A percentile compares a stretch with the other conserved stretches of the same genome.
Evolutionary conservation across 2,888 invertebrate genomes (phyloP).

Genomic region (Ferdinandea cuprea): DNA sequence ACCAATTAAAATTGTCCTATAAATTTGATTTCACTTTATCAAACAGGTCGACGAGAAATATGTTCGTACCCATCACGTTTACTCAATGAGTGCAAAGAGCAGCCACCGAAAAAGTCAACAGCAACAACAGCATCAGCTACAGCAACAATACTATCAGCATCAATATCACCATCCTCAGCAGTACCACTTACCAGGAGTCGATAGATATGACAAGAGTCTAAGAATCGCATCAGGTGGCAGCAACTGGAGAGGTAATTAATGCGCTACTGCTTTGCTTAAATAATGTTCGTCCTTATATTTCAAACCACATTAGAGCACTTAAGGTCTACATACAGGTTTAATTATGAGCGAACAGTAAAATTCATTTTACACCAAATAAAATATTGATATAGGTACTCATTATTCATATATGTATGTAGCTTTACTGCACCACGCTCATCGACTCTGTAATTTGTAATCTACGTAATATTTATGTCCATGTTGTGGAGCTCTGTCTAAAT

Average conservation of each 20-base stretch:
- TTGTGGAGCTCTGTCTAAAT: too few species aligned
- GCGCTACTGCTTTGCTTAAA: conserved; percentile 55
- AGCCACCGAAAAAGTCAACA: conserved; percentile 81
- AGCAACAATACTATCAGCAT: conserved; percentile 77
- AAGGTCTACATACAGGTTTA: conserved; percentile 42
- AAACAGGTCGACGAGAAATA: conserved; percentile 82
- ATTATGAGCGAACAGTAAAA: conserved; percentile 38
- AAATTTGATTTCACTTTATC: conserved; percentile 21
- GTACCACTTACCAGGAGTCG: conserved; percentile 79
- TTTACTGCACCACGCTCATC: conserved; percentile 2
- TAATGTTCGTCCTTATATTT: conserved; percentile 47
- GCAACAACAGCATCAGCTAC: conserved; percentile 77
- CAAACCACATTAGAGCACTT: conserved; percentile 6
- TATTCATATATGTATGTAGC: conserved; percentile 22
- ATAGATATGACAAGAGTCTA: conserved; percentile 82
- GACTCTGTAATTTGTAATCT: too few species aligned
- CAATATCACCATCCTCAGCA: conserved; percentile 79
- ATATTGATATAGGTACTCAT: conserved; percentile 1
- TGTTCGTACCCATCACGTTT: conserved; percentile 82
- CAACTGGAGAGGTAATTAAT: conserved; percentile 73
- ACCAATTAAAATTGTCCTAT: conserved; percentile 4
- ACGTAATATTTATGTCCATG: too few species aligned
- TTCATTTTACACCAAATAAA: conserved; percentile 34
- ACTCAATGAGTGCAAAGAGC: conserved; percentile 80
- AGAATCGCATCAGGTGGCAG: conserved; percentile 75